Base-by-base conservation (phyloP, 2,113 vertebrate species). In the Solenodon paradoxus region DNA sequence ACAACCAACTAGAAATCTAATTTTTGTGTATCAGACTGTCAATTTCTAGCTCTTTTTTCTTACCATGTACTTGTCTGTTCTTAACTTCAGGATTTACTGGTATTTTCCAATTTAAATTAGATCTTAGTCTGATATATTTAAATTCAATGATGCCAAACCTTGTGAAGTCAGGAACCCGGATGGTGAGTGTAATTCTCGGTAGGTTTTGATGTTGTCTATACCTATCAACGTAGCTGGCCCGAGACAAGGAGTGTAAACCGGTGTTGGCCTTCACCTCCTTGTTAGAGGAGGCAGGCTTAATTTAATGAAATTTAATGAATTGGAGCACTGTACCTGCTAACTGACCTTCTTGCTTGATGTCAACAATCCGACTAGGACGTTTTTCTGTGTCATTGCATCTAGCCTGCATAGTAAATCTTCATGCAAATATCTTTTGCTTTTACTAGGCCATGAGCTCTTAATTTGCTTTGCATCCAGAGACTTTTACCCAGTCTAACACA, bases 41-140 rank as follows among this genome's bases (percentile, higher is more conserved):
- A 79, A 83, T 95, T 93, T 92, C 57, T 88, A 69, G n/a, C 77
- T 61, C 35, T 26, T 45, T 45, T 47, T 89, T 84, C 51, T 94
- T 89, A 42, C 35, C 35, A 9, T 26, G 57, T 28, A 10, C n/a
- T 8, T 55, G 26, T 79, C 40, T 90, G 32, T 63, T 92, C 51
- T 91, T 84, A 77, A 71, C 28, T 45, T 40, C 47, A 45, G 40
- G 57, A 47, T 13, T 80, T 83, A 51, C 30, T 91, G 90, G 38
- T 72, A 22, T 95, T 94, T 84, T 94, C 47, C 16, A 71, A 74
- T 26, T 95, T 80, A 71, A 28, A 61, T 80, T 71, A 75, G 59
- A 22, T 91, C 42, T 86, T 64, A 40, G 69, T 28, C 32, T 86
- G 57, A 32, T 72, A 66, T 40, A 4, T 85, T 74, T 90, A 59